A percentile compares a stretch with the other conserved stretches of the same genome.
These are phyloP conservation scores for Ianthella basta DNA, from an alignment of 37 sponge, comb jelly and placozoan genomes.

Conservation along the genomic window DNA sequence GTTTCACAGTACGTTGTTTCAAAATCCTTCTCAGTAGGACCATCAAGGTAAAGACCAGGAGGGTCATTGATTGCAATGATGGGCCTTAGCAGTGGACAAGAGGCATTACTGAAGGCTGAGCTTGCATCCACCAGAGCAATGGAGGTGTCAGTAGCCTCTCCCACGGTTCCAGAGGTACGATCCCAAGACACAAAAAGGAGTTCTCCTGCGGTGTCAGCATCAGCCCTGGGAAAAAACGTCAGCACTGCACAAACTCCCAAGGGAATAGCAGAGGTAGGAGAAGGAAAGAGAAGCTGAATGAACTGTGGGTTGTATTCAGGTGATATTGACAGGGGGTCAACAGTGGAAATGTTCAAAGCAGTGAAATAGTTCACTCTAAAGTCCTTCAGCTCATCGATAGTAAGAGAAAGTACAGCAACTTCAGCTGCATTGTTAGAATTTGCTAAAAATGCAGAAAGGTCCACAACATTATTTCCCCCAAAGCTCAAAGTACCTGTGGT, in stretches of 20 bases:
- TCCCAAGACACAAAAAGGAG: conserved; percentile 71
- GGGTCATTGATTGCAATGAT: conserved; percentile 60
- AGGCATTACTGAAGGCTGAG: conserved; percentile 49
- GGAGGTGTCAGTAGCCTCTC: conserved; percentile 49
- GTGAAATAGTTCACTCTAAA: too few relatives aligned
- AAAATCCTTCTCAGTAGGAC: conserved; percentile 21
- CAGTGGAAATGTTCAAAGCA: neutral
- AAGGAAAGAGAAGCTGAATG: too few relatives aligned
- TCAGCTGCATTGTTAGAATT: neutral
- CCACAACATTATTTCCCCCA: neutral
- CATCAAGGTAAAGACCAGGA: conserved; percentile 57
- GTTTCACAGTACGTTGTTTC: conserved; percentile 55
- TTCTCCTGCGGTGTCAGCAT: conserved; percentile 26
- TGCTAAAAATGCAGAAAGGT: neutral
- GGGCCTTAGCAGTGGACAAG: conserved; percentile 33
- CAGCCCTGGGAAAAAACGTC: conserved; percentile 35
- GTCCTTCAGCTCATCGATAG: neutral
- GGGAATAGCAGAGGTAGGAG: conserved; percentile 15
- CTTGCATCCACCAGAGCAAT: neutral
- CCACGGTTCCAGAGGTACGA: conserved; percentile 40
- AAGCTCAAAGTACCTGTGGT: neutral
- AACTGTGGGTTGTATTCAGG: neutral
- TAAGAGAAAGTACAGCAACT: neutral
- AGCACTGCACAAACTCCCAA: conserved; percentile 43
- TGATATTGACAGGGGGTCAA: neutral